phyloP scores from a whole-genome alignment of 1,140 invertebrate genomes.

The Bombus breviceps region DNA sequence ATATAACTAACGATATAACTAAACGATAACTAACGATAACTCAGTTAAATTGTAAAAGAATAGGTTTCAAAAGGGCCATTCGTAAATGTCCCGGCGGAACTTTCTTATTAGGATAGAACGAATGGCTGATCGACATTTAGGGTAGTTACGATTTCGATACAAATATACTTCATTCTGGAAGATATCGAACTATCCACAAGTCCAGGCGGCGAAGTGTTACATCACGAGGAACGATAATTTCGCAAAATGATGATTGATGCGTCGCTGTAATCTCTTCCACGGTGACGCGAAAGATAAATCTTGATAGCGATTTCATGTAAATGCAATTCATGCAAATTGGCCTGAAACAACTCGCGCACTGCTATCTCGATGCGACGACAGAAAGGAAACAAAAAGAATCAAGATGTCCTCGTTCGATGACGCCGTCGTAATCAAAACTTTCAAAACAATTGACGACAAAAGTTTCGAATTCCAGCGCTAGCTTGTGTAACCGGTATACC shows the following conservation, averaged over 20 bases:
- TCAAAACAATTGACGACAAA: neutral
- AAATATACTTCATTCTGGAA: neutral
- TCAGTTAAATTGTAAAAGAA: too few relatives aligned
- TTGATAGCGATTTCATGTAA: conserved; percentile 44
- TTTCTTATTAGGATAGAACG: neutral
- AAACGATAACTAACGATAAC: too few relatives aligned
- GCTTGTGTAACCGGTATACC: neutral
- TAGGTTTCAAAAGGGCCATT: too few relatives aligned
- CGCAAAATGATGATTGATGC: conserved; percentile 47
- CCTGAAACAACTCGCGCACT: neutral
- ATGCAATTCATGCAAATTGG: conserved; percentile 44
- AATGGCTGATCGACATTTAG: neutral
- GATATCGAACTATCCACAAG: neutral
- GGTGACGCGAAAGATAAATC: conserved; percentile 34
- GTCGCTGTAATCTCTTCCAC: conserved; percentile 33
- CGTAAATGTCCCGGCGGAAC: neutral
- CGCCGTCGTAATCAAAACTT: neutral
- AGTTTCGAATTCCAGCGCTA: neutral
- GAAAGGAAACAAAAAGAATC: conserved; percentile 2
- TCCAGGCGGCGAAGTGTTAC: neutral
- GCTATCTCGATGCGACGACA: conserved; percentile 4
- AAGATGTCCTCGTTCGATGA: conserved; percentile 1
- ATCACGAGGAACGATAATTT: conserved; percentile 14
- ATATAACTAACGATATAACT: too few relatives aligned
- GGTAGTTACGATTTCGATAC: too few relatives aligned